Evolutionary conservation across 2,113 vertebrate species (phyloP).

Genomic region (Lonchura striata): DNA sequence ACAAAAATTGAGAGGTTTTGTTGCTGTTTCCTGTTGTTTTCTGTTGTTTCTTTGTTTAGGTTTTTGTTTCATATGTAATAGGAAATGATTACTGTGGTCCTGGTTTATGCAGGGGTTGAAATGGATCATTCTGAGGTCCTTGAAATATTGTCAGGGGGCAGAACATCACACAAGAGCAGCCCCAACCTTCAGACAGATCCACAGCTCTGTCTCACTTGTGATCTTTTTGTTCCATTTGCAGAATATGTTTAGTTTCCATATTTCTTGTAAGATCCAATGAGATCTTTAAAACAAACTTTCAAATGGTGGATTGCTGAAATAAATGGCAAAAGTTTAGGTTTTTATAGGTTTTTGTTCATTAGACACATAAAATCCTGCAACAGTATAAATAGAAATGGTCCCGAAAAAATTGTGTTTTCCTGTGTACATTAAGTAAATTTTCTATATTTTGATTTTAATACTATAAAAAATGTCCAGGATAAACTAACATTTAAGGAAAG

Average conservation of each 20-base stretch:
- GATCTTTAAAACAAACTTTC: neutral
- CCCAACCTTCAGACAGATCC: neutral
- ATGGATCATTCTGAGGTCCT: neutral
- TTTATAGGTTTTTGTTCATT: neutral
- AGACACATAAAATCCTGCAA: neutral
- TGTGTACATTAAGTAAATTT: neutral
- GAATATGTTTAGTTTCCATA: neutral
- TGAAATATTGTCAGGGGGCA: neutral
- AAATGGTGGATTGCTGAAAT: neutral
- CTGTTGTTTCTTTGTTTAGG: too few species aligned
- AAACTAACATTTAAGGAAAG: neutral
- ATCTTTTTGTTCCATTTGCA: neutral
- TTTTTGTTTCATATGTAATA: neutral
- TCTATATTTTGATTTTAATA: neutral
- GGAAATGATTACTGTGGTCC: neutral
- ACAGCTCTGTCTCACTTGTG: too few species aligned
- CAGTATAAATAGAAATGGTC: accelerated
- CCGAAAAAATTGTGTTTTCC: neutral
- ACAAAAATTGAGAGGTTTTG: neutral
- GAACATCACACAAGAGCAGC: neutral
- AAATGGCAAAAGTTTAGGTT: neutral
- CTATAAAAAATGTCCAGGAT: neutral
- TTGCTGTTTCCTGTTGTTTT: neutral
- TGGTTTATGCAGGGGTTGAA: neutral
- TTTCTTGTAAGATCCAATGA: neutral